phyloP scores from a whole-genome alignment of 92 coral and sea anemone genomes.

The Anthopleura xanthogrammica region DNA sequence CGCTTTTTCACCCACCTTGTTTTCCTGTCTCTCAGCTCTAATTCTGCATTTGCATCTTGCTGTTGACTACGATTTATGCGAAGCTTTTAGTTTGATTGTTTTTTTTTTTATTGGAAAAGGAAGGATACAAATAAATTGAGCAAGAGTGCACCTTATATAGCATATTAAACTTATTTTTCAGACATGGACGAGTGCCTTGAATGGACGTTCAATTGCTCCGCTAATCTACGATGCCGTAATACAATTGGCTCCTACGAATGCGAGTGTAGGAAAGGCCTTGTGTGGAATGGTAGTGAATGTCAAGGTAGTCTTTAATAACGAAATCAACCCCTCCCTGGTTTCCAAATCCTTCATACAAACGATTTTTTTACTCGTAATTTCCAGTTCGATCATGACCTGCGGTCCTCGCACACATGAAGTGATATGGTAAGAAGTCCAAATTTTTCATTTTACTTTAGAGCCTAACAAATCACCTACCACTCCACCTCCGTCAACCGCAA shows the following conservation, averaged over 20 bases:
- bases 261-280: neutral
- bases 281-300: neutral
- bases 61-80: neutral
- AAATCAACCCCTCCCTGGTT: too few relatives aligned
- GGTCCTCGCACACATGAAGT: too few relatives aligned
- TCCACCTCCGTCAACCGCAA: neutral
- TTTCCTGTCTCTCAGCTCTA: neutral
- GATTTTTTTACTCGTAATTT: too few relatives aligned
- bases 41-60: neutral
- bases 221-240: neutral
- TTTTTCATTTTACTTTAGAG: neutral
- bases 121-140: too few relatives aligned
- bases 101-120: too few relatives aligned
- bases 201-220: neutral
- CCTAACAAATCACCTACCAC: neutral
- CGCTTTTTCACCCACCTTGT: neutral
- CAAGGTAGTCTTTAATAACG: neutral
- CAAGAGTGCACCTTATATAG: neutral
- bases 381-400: too few relatives aligned
- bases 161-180: neutral
- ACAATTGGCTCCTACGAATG: neutral
- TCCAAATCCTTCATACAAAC: too few relatives aligned
- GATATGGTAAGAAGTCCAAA: too few relatives aligned
- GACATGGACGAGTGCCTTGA: neutral
- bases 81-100: too few relatives aligned